Conservation (phyloP, 2,888 invertebrate species). For the Dascillus cervinus region DNA sequence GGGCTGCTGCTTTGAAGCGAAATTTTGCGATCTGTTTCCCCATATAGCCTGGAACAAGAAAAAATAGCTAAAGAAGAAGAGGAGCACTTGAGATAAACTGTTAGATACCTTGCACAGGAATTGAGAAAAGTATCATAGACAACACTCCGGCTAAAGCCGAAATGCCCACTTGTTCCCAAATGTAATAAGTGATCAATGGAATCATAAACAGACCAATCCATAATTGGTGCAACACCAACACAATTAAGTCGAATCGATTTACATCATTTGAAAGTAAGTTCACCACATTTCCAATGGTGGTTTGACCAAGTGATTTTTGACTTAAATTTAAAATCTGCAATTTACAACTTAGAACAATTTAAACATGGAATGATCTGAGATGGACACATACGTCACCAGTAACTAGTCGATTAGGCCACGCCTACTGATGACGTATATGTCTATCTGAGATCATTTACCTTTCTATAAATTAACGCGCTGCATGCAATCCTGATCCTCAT, state of each 20-base stretch:
- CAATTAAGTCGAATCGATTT: slow-evolving; percentile 66
- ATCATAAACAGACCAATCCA: slow-evolving; percentile 75
- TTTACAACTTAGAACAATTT: too few relatives aligned
- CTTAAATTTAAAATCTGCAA: slow-evolving; percentile 53
- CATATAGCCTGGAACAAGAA: slow-evolving; percentile 17
- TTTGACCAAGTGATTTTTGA: slow-evolving; percentile 65
- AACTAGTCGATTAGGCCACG: too few relatives aligned
- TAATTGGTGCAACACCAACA: slow-evolving; percentile 62
- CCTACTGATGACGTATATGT: too few relatives aligned
- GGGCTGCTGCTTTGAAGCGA: slow-evolving; percentile 38
- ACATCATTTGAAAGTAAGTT: slow-evolving; percentile 82
- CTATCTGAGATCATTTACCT: slow-evolving; percentile 57
- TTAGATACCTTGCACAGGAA: slow-evolving; percentile 48
- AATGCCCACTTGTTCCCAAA: slow-evolving; percentile 48
- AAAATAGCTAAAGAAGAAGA: neutral
- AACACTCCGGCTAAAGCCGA: slow-evolving; percentile 54
- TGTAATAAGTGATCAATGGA: slow-evolving; percentile 50
- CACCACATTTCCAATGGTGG: slow-evolving; percentile 74
- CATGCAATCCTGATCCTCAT: slow-evolving; percentile 66
- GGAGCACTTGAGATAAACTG: neutral
- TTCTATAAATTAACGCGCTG: slow-evolving; percentile 67
- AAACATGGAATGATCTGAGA: too few relatives aligned
- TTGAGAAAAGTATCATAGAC: slow-evolving; percentile 45
- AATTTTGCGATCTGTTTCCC: slow-evolving; percentile 22
- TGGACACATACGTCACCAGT: too few relatives aligned